These are phyloP conservation scores for Thermophis baileyi DNA, from an alignment of 2,113 vertebrate genomes.

Conservation along the genomic window DNA sequence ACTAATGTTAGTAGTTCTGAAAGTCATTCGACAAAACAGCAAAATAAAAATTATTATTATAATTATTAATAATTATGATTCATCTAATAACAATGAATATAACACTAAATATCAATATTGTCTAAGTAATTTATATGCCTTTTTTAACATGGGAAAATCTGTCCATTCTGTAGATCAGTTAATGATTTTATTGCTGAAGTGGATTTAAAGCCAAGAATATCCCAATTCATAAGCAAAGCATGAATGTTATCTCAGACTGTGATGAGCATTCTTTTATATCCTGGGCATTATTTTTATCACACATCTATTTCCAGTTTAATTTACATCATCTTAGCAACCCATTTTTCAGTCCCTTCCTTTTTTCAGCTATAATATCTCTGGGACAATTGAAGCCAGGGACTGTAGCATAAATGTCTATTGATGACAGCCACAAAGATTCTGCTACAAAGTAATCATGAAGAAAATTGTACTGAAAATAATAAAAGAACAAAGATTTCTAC, in stretches of 20 bases:
- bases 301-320: not conserved
- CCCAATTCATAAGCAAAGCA: not conserved
- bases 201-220: not conserved
- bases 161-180: too few species aligned
- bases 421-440: not conserved
- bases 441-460: not conserved
- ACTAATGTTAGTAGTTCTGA: not conserved
- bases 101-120: not conserved
- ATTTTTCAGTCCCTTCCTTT: not conserved
- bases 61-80: not conserved
- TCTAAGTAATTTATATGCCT: not conserved
- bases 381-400: not conserved
- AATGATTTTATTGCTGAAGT: not conserved
- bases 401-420: not conserved
- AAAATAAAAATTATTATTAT: not conserved
- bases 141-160: not conserved
- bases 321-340: not conserved
- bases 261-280: not conserved
- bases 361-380: not conserved
- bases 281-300: not conserved
- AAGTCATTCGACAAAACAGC: not conserved
- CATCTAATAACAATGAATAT: not conserved
- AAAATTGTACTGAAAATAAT: not conserved
- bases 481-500: slow-evolving; percentile 5
- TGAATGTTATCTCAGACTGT: not conserved